Evolutionary conservation across 2,888 invertebrate species (phyloP).

Genomic region (Blastobasis lacticolella): DNA sequence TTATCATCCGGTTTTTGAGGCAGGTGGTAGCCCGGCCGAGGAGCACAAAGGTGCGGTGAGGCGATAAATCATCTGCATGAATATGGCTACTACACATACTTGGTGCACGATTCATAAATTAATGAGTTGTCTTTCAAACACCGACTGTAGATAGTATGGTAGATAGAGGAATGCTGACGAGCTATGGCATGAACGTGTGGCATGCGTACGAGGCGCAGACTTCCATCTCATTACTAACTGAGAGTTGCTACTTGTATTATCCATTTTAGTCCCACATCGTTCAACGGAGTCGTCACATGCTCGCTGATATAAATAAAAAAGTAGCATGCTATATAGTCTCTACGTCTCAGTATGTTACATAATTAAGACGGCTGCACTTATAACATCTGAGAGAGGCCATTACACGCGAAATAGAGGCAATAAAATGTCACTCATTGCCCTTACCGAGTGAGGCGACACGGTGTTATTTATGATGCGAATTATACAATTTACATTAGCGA

Average conservation of each 20-base stretch:
- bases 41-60: conserved; percentile 20
- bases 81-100: conserved; percentile 14
- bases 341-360: too few species aligned
- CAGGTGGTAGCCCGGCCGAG: conserved; percentile 46
- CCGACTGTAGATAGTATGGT: neutral
- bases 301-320: too few species aligned
- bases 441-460: conserved; percentile 7
- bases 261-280: too few species aligned
- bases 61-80: conserved; percentile 27
- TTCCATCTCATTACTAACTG: too few species aligned
- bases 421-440: conserved; percentile 17
- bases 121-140: neutral
- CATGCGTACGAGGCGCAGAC: neutral
- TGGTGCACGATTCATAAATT: neutral
- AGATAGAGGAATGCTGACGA: neutral
- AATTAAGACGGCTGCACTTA: too few species aligned
- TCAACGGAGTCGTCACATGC: too few species aligned
- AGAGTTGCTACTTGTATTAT: too few species aligned
- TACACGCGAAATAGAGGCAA: conserved; percentile 19
- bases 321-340: too few species aligned
- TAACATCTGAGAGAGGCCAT: conserved; percentile 9
- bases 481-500: conserved; percentile 17
- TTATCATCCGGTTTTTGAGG: conserved; percentile 57
- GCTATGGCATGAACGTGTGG: neutral
- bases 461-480: conserved; percentile 13